Conservation (phyloP, 2,888 invertebrate species). For the Xestobium rufovillosum region DNA sequence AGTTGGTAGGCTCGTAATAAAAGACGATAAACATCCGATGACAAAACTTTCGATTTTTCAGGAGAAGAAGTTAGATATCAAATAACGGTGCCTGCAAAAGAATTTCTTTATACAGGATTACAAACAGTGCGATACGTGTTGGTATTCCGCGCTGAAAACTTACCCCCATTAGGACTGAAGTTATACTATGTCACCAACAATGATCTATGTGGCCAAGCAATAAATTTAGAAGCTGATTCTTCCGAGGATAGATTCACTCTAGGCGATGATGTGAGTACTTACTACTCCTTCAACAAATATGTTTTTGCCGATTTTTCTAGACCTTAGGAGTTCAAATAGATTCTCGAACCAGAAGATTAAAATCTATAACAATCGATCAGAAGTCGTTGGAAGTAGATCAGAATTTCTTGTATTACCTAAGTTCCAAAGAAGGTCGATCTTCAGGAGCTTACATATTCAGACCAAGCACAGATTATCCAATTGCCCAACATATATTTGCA, state of each 20-base stretch:
- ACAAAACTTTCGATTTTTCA: no score
- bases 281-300: no score
- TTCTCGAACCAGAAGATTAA: slow-evolving; percentile 48
- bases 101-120: slow-evolving; percentile 18
- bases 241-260: slow-evolving; percentile 3
- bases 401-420: slow-evolving; percentile 65
- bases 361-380: slow-evolving; percentile 44
- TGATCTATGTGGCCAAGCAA: slow-evolving; percentile 3
- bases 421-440: slow-evolving; percentile 58
- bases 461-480: slow-evolving; percentile 40
- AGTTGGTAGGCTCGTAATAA: slow-evolving; percentile 5
- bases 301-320: no score
- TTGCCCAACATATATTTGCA: slow-evolving; percentile 7
- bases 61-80: no score
- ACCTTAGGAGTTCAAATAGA: slow-evolving; percentile 46
- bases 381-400: slow-evolving; percentile 46
- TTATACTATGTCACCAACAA: slow-evolving; percentile 48
- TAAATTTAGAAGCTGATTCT: slow-evolving; percentile 4
- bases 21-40: slow-evolving; percentile 9
- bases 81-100: slow-evolving; percentile 19
- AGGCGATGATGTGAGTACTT: slow-evolving; percentile 11
- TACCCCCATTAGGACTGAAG: slow-evolving; percentile 63
- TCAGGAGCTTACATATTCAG: slow-evolving; percentile 92
- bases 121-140: slow-evolving; percentile 43
- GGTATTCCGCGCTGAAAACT: slow-evolving; percentile 56